Conservation (phyloP, 2,888 invertebrate species). For the Hyposoter didymator region DNA sequence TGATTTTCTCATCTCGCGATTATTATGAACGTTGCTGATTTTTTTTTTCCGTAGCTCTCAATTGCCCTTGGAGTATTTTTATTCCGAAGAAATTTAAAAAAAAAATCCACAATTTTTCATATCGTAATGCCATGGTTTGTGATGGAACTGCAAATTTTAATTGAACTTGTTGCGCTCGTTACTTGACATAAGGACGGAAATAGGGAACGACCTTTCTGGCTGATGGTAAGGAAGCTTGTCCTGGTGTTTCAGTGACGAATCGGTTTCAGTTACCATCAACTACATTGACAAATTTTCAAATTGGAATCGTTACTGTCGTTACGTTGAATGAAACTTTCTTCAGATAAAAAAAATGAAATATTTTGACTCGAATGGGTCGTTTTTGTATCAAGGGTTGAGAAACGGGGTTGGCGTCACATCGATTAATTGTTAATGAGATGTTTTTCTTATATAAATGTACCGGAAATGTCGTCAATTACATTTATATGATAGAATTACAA, state of each 20-base stretch:
- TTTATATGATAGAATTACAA: constrained; percentile 64
- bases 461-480: constrained; percentile 53
- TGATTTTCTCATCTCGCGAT: background rate
- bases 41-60: background rate
- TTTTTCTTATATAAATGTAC: constrained; percentile 20
- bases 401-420: background rate
- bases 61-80: background rate
- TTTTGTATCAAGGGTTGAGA: background rate
- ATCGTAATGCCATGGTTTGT: background rate
- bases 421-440: background rate
- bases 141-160: too few relatives aligned
- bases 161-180: too few relatives aligned
- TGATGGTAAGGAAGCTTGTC: constrained; percentile 20
- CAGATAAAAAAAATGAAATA: too few relatives aligned
- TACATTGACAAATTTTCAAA: background rate
- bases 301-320: background rate
- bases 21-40: background rate
- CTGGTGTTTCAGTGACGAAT: background rate
- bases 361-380: background rate
- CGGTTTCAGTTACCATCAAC: background rate
- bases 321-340: too few relatives aligned
- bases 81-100: background rate
- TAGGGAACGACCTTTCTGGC: constrained; percentile 7
- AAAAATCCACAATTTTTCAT: background rate
- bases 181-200: background rate